These are phyloP conservation scores for Phenganax stokvisi DNA, from an alignment of 92 coral and sea anemone species.

Conservation along the genomic window DNA sequence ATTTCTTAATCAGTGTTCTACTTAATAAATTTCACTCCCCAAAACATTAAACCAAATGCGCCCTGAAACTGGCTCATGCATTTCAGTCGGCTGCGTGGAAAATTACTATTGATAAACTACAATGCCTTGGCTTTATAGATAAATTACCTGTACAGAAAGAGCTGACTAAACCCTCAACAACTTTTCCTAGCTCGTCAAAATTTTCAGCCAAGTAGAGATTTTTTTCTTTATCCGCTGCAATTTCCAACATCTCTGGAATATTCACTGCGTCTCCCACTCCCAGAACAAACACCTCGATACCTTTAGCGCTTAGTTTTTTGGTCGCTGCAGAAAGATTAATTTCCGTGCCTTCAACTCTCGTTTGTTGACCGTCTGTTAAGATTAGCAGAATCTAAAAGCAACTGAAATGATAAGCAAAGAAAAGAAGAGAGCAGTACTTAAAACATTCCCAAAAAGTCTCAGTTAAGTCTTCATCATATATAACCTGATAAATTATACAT, in stretches of 20 bases:
- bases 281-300: conserved; percentile 31
- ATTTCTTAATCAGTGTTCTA: too few species aligned
- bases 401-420: neutral
- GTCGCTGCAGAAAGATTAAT: conserved; percentile 35
- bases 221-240: conserved; percentile 34
- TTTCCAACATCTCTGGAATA: conserved; percentile 33
- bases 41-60: too few species aligned
- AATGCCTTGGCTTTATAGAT: too few species aligned
- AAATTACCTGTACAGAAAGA: conserved; percentile 33
- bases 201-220: conserved; percentile 23
- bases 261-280: conserved; percentile 34
- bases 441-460: too few species aligned
- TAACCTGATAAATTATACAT: too few species aligned
- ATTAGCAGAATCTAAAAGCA: conserved; percentile 40
- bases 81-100: too few species aligned
- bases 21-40: too few species aligned
- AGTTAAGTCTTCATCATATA: too few species aligned
- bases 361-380: conserved; percentile 50
- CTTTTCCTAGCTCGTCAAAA: conserved; percentile 20
- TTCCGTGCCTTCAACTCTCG: conserved; percentile 30
- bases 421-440: neutral
- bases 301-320: conserved; percentile 17
- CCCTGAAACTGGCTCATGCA: too few species aligned
- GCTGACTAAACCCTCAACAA: conserved; percentile 16
- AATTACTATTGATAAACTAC: neutral